Evolutionary conservation across 1,140 invertebrate genomes (phyloP).

Genomic region (Hyposmocoma kahamanoa): DNA sequence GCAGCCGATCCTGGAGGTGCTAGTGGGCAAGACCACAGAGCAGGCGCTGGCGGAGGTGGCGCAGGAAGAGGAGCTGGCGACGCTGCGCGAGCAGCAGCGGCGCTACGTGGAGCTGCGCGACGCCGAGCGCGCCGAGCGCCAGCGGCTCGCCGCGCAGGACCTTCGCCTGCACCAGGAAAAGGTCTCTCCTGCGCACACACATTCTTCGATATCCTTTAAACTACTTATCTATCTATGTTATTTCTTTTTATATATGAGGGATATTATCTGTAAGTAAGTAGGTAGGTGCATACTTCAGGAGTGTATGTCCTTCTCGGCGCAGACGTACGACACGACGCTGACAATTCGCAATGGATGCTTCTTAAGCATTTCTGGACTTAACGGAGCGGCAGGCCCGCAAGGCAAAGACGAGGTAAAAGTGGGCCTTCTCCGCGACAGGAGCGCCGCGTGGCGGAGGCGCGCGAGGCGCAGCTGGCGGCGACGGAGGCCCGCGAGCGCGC

Average conservation of each 20-base stretch:
- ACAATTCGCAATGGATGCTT: no score
- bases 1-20: slow-evolving; percentile 87
- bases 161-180: slow-evolving; percentile 40
- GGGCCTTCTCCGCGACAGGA: slow-evolving; percentile 56
- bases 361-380: no score
- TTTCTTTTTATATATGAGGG: no score
- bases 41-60: slow-evolving; percentile 89
- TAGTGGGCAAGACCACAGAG: slow-evolving; percentile 91
- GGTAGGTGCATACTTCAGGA: no score
- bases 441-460: slow-evolving; percentile 74
- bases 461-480: slow-evolving; percentile 73
- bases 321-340: no score
- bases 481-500: slow-evolving; percentile 85
- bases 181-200: slow-evolving; percentile 15
- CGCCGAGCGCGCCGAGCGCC: slow-evolving; percentile 81
- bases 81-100: slow-evolving; percentile 84
- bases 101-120: slow-evolving; percentile 84
- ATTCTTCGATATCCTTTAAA: no score
- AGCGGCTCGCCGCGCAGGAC: slow-evolving; percentile 54
- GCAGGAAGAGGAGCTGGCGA: slow-evolving; percentile 84
- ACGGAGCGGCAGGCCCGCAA: no score
- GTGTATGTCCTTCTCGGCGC: no score
- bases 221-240: no score
- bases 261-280: no score
- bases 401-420: no score